Base-by-base conservation (phyloP, 2,113 vertebrate species). In the Heteronetta atricapilla region DNA sequence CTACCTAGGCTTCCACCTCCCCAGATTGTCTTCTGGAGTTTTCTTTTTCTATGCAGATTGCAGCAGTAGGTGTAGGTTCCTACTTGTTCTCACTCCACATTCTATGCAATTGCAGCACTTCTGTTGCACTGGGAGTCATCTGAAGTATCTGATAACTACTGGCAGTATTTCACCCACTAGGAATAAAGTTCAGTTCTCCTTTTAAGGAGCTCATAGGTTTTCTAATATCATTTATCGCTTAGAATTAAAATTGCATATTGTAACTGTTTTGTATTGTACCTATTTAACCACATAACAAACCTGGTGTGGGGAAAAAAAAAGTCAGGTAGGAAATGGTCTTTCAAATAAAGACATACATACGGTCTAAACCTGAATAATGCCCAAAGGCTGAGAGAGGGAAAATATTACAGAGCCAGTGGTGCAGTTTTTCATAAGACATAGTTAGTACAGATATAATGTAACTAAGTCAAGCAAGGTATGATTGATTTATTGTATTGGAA, bases 401-500 rank as follows among this genome's bases (percentile, higher is more conserved):
- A 81, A 36, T 46, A 46, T 42, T 68, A 50, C 64, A 82, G 81
- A 93, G 66, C 40, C 42, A 93, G 67, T 53, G 19, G 33, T 29
- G 48, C 31, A 76, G 38, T 82, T 96, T 95, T 96, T 87, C 78
- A 79, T 90, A 72, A 84, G 56, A 64, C 31, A 85, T 48, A 96
- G 80, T 93, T 97, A 95, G 88, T 81, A 90, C 36, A 33, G 85
- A 79, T 95, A 88, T 68, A 95, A 74, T n/a, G 40, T 56, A 95
- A 89, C 91, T 69, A 92, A 93, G 90, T 83, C 82, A 92, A 93
- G 93, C 36, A 83, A 93, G 77, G 40, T 78, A 42, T 92, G 97
- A 97, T 95, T 96, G 97, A 97, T 97, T 97, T 96, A 97, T 94
- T 96, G 90, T 89, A 94, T 82, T 82, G 75, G 82, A 95, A 91